Conservation (phyloP, 1,140 invertebrate species). For the Solen grandis region DNA sequence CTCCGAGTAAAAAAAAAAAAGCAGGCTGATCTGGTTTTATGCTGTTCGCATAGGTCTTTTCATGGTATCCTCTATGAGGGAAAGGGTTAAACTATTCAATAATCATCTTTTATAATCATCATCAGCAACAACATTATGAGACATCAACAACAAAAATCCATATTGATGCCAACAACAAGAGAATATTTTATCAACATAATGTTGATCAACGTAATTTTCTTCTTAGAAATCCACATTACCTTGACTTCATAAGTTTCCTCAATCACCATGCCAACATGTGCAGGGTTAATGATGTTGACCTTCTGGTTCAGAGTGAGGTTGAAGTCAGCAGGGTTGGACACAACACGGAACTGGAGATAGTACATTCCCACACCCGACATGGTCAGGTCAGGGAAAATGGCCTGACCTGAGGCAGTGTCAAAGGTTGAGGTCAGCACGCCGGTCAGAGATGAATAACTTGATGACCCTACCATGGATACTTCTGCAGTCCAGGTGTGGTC, state of each 20-base stretch:
- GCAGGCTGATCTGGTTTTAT: no score
- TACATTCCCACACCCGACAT: constrained; percentile 69
- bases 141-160: no score
- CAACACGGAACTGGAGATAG: constrained; percentile 52
- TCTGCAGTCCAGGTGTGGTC: constrained; percentile 42
- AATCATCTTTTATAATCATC: no score
- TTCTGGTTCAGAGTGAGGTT: constrained; percentile 55
- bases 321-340: constrained; percentile 14
- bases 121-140: no score
- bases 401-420: constrained; percentile 26
- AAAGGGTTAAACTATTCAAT: no score
- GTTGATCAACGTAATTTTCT: no score
- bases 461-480: constrained; percentile 7
- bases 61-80: no score
- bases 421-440: constrained; percentile 22
- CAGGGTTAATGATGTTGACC: constrained; percentile 61
- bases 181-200: no score
- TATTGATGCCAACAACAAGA: no score
- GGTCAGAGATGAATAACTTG: constrained; percentile 13
- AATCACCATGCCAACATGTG: constrained; percentile 64
- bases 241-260: constrained; percentile 59
- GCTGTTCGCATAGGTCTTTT: no score
- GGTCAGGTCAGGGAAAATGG: constrained; percentile 61
- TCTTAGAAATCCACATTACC: no score
- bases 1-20: no score